Conservation (phyloP, 2,888 invertebrate species). For the Brachypalpus laphriformis region DNA sequence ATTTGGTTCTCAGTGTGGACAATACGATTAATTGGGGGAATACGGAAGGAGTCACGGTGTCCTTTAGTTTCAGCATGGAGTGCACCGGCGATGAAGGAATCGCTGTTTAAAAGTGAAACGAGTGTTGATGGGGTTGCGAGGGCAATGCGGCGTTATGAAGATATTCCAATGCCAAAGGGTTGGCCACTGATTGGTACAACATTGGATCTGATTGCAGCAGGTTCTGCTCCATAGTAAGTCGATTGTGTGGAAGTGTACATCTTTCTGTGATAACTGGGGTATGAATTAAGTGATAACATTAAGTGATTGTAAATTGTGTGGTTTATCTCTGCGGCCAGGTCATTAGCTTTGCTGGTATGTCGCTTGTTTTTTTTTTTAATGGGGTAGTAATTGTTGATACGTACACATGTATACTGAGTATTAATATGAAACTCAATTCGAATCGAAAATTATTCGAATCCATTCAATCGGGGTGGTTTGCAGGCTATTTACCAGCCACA, state of each 20-base stretch:
- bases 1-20: constrained; percentile 42
- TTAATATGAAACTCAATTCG: not conserved
- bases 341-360: constrained; percentile 18
- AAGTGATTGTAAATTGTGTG: constrained; percentile 29
- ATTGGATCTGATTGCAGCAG: constrained; percentile 84
- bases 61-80: constrained; percentile 15
- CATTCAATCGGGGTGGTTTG: no score
- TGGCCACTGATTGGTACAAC: constrained; percentile 85
- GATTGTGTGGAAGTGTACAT: not conserved
- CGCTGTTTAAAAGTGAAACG: constrained; percentile 7
- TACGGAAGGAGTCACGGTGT: constrained; percentile 14
- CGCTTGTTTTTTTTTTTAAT: constrained; percentile 10
- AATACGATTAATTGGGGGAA: constrained; percentile 1
- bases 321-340: constrained; percentile 30
- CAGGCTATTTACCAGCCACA: no score
- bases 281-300: constrained; percentile 35
- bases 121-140: not conserved
- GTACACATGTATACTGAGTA: not conserved
- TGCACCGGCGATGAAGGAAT: not conserved
- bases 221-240: constrained; percentile 84
- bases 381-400: not conserved
- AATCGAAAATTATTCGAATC: no score
- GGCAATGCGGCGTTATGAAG: constrained; percentile 76
- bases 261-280: not conserved
- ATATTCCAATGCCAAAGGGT: constrained; percentile 84